A percentile compares a stretch with the other conserved stretches of the same genome.
Conservation (phyloP, 2,888 invertebrate genomes). For the Trichopoda pennipes region DNA sequence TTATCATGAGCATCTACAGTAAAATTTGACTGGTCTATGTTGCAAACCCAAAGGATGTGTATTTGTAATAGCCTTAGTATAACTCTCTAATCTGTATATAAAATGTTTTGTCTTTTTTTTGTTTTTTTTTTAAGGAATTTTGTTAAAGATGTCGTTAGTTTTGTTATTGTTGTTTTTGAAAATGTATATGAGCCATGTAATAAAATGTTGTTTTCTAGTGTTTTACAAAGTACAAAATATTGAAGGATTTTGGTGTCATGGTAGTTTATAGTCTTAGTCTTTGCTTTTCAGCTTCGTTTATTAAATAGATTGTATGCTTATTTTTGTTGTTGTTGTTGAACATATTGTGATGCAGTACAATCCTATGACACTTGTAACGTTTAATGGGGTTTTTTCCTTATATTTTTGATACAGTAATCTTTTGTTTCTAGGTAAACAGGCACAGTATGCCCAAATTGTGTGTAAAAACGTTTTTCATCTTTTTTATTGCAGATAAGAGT, state of each 20-base stretch:
- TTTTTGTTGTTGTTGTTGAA: not conserved
- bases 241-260: constrained; percentile 56
- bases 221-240: constrained; percentile 44
- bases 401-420: constrained; percentile 26
- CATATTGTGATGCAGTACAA: constrained; percentile 50
- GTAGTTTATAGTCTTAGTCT: constrained; percentile 25
- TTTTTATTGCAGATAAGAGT: not conserved
- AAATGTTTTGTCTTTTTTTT: constrained; percentile 6
- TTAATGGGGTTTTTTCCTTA: constrained; percentile 10
- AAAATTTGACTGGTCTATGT: constrained; percentile 15
- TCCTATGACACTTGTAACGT: constrained; percentile 49
- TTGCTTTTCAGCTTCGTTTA: constrained; percentile 16
- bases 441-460: constrained; percentile 7
- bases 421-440: constrained; percentile 37
- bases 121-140: constrained; percentile 27
- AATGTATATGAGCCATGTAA: constrained; percentile 7
- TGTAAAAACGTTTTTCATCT: constrained; percentile 1
- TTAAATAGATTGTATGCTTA: constrained; percentile 9
- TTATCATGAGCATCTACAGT: not conserved
- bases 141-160: not conserved
- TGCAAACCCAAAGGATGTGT: not conserved
- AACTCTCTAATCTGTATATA: constrained; percentile 34
- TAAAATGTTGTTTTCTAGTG: constrained; percentile 38
- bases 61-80: constrained; percentile 17
- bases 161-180: constrained; percentile 3